Base-by-base conservation (phyloP, 2,888 invertebrate genomes). In the Diarsia mendica region DNA sequence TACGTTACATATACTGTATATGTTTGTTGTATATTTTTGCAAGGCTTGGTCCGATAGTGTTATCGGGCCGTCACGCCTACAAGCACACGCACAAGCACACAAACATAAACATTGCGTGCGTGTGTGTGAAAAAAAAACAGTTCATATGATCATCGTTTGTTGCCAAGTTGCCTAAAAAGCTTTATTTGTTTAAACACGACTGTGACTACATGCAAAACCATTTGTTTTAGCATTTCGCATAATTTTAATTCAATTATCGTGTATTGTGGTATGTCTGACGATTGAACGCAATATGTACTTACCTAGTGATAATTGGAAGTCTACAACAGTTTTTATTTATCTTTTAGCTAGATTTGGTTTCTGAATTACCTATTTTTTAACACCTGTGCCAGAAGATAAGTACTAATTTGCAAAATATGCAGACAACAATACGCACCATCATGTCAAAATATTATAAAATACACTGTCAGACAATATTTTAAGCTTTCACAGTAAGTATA, bases 1-100 rank as follows among this genome's bases (percentile, higher is more conserved):
- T 79, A 77, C 46, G 68, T 77, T 86, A 86, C 82, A 85, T 80
- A 80, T 79, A 85, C 88, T 86, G 75, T 68, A 80, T 72, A 78
- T 93, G 93, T 95, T 95, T 96, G 93, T 96, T 96, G 95, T 96
- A 93, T 96, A 95, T 96, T 96, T 96, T 96, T 94, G 96, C 96
- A 95, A 96, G 95, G 93, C 93, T 92, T 91, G 89, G 81, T 86
- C 89, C 95, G 96, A 96, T 96, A 96, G 93, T 92, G 87, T 91
- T 96, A 96, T 96, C 96, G 94, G 87, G n/a, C 79, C 89, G 89
- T 92, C 93, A 94, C 95, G 95, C 95, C 94, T 93, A 95, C 95
- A 94, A 90, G 91, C 94, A 89, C 92, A 92, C 90, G 83, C 81
- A 63, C 63, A 63, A 18, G 77, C 85, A 85, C 91, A 89, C 89